Conservation (phyloP, 2,888 invertebrate genomes). For the Apotomis betuletana region DNA sequence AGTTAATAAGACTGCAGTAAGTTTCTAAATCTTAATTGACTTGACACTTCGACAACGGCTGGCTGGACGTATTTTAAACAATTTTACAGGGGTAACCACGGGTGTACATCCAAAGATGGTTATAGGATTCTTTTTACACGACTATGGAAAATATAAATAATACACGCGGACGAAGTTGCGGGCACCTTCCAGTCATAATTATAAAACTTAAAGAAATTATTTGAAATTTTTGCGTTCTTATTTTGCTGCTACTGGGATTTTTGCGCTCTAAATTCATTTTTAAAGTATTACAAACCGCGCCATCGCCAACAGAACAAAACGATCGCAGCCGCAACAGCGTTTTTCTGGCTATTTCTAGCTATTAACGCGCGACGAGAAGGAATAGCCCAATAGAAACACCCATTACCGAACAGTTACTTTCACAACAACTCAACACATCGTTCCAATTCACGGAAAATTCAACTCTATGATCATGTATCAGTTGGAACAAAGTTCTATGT, state of each 20-base stretch:
- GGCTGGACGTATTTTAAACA: no score
- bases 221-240: neutral
- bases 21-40: no score
- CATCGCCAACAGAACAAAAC: conserved; percentile 17
- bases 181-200: no score
- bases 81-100: no score
- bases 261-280: neutral
- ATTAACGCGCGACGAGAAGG: conserved; percentile 48
- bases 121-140: no score
- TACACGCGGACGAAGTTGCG: no score
- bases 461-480: neutral
- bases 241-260: neutral
- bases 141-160: no score
- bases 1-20: no score
- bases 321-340: conserved; percentile 40
- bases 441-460: neutral
- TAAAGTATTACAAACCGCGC: conserved; percentile 5
- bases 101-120: no score
- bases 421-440: neutral
- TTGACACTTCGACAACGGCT: no score
- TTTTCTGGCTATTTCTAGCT: conserved; percentile 47
- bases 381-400: conserved; percentile 48
- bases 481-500: neutral
- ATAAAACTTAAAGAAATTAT: no score
- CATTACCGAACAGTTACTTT: conserved; percentile 32